Conservation (phyloP, 2,888 invertebrate genomes). For the Hedya salicella region DNA sequence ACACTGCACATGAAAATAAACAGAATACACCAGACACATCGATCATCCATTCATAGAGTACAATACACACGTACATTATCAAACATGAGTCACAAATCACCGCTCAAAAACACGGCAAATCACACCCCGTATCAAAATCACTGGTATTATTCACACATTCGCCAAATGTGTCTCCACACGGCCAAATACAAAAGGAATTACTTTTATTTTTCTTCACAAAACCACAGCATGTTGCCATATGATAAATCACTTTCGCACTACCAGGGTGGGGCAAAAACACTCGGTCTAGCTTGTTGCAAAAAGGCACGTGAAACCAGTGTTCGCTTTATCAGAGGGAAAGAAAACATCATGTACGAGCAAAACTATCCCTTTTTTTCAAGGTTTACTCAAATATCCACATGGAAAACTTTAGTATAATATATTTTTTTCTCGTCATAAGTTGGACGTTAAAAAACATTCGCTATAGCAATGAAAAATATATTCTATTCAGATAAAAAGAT, state of each 20-base stretch:
- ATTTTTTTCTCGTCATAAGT: too few species aligned
- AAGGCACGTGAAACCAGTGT: conserved; percentile 66
- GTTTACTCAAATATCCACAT: neutral
- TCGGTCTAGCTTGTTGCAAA: conserved; percentile 66
- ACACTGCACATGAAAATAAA: too few species aligned
- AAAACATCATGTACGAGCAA: conserved; percentile 45
- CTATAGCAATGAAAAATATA: too few species aligned
- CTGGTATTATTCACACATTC: conserved; percentile 76
- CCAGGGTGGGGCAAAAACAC: conserved; percentile 70
- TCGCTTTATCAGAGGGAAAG: conserved; percentile 61
- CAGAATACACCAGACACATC: too few species aligned
- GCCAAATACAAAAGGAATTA: conserved; percentile 80
- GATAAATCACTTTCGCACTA: conserved; percentile 79
- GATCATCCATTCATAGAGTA: too few species aligned
- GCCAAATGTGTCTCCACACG: conserved; percentile 72
- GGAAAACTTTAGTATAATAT: too few species aligned
- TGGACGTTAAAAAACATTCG: too few species aligned
- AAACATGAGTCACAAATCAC: conserved; percentile 16
- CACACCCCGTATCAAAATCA: conserved; percentile 47
- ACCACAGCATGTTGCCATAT: conserved; percentile 80
- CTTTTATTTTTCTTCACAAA: conserved; percentile 77
- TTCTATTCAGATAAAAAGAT: too few species aligned
- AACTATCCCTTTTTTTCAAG: conserved; percentile 10
- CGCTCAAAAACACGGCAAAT: conserved; percentile 23
- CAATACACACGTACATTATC: neutral